Evolutionary conservation across 2,113 vertebrate species (phyloP).

Genomic region (Panthera uncia): DNA sequence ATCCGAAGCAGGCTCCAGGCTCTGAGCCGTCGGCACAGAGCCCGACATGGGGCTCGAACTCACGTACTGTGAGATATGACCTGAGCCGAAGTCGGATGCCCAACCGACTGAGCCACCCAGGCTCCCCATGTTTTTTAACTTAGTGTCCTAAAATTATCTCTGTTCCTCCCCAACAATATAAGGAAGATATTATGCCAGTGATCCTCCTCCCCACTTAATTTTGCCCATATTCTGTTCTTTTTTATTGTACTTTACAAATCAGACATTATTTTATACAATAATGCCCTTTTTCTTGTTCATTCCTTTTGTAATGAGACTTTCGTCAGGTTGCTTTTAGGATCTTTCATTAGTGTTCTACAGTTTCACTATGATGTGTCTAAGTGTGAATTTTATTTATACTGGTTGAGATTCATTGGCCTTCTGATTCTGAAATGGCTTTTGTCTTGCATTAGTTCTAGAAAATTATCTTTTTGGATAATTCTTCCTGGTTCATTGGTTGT

Average conservation of each 20-base stretch:
- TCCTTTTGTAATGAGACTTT: background rate
- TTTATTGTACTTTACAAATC: background rate
- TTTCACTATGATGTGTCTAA: background rate
- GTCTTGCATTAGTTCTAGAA: background rate
- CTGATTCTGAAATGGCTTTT: constrained; percentile 13
- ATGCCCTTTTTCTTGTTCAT: background rate
- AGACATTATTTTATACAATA: background rate
- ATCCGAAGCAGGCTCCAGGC: too few relatives aligned
- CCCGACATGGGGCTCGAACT: too few relatives aligned
- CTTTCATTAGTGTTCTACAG: background rate
- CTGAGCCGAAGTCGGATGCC: too few relatives aligned
- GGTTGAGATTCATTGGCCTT: background rate
- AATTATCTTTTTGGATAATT: background rate
- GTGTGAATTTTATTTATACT: background rate
- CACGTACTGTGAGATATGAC: too few relatives aligned
- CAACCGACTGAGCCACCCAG: too few relatives aligned
- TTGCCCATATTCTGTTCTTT: background rate
- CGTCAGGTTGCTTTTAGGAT: background rate
- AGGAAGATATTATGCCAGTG: background rate
- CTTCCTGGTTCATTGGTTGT: background rate
- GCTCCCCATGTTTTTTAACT: background rate
- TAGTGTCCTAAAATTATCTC: background rate
- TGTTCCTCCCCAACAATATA: background rate
- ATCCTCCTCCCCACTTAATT: background rate
- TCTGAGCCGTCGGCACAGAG: too few relatives aligned